phyloP scores from a whole-genome alignment of 2,888 invertebrate species.

The Scrobipalpa atriplicella region DNA sequence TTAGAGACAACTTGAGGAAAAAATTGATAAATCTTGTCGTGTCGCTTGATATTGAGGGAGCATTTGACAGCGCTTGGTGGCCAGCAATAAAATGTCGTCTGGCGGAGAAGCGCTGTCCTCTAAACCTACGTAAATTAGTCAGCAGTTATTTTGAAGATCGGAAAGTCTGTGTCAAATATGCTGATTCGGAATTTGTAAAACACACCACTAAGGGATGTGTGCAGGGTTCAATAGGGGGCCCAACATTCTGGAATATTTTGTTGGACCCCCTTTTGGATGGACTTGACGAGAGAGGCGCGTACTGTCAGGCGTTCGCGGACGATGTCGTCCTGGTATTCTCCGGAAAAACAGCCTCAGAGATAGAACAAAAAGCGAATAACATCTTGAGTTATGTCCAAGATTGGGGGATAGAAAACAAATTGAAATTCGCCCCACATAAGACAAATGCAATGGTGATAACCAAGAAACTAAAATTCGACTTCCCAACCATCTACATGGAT shows the following conservation, averaged over 20 bases:
- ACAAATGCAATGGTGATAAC: too few relatives aligned
- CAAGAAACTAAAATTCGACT: too few relatives aligned
- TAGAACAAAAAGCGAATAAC: neutral
- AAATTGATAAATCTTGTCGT: neutral
- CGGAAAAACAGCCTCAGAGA: neutral
- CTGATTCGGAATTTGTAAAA: neutral
- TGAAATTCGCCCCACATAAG: too few relatives aligned
- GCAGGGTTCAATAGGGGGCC: constrained; percentile 9
- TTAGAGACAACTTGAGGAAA: neutral
- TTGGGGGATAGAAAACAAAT: too few relatives aligned
- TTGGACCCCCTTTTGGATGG: neutral
- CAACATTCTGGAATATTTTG: neutral
- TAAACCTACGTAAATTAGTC: constrained; percentile 25
- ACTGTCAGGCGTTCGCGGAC: too few relatives aligned
- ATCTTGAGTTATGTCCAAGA: neutral
- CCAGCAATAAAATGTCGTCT: too few relatives aligned
- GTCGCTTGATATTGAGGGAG: neutral
- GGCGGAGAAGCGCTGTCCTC: constrained; percentile 28
- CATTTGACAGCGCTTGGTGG: constrained; percentile 30
- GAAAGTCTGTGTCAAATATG: neutral
- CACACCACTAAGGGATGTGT: neutral
- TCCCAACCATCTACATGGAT: neutral
- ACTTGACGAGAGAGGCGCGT: too few relatives aligned
- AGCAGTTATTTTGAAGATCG: constrained; percentile 23
- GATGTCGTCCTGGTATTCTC: neutral